Evolutionary conservation across 2,113 vertebrate species (phyloP), one percentile per base, ranked within the genome.

Genomic region (Chelonoidis abingdonii): DNA sequence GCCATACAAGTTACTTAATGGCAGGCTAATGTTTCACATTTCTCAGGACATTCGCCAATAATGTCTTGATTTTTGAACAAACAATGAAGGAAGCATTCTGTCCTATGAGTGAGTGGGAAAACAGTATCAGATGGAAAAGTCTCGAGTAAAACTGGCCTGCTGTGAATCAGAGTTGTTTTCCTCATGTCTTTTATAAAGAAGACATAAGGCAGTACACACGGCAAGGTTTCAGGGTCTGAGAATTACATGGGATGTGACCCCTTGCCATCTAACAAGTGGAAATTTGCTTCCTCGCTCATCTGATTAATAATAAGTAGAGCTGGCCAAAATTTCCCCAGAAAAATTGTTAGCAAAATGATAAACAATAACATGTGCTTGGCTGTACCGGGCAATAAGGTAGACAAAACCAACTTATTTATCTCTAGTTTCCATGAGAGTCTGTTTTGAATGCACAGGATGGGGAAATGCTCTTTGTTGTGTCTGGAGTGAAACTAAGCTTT

Each of bases 91-190:
- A 5, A 69, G 38, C 19, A 14, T 41, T 44, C 56, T 0, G 0
- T 49, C 38, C 53, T 4, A n/a, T 0, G 7, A 50, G 75, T 31
- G 82, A 76, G 22, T 5, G 17, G 65, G 27, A 44, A 80, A 80
- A 24, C 69, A 83, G 91, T 29, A 72, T 65, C 50, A 86, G 79
- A 53, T 38, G 41, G 56, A 65, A 90, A 69, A 19, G 22, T 14
- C 29, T 31, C 83, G 49, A 47, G 56, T 35, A 53, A 54, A 52
- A 57, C 25, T 29, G 54, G 16, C 54, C 2, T 2, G 9, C 41
- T 22, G 13, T 49, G 49, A 57, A 31, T 2, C 79, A 0, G 0
- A 35, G 1, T 84, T 29, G 2, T 16, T 69, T 76, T 21, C 86
- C 13, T 79, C 86, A 50, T 22, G 47, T 41, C 24, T 78, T 78